Percentiles rank a stretch among this genome's conserved stretches.
These are phyloP conservation scores for Rhingia rostrata DNA, from an alignment of 2,888 invertebrate genomes.

Conservation along the genomic window DNA sequence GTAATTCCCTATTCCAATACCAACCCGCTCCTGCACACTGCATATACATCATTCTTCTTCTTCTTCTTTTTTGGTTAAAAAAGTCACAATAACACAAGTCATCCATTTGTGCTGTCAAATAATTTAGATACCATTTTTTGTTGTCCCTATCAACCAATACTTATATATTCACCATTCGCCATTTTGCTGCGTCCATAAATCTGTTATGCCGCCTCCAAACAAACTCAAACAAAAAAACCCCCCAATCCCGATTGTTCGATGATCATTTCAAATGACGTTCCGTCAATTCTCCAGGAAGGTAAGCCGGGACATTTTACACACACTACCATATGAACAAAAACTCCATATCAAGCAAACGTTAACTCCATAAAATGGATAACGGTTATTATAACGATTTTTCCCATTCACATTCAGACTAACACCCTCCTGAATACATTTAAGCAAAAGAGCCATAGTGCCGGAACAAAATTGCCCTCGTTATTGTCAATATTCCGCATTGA, in stretches of 20 bases:
- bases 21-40: too few species aligned
- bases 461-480: slow-evolving; percentile 35
- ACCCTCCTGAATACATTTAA: slow-evolving; percentile 42
- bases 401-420: slow-evolving; percentile 37
- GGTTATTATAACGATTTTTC: slow-evolving; percentile 59
- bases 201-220: slow-evolving; percentile 1
- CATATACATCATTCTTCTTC: not conserved
- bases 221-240: not conserved
- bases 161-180: slow-evolving; percentile 42
- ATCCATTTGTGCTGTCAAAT: slow-evolving; percentile 35
- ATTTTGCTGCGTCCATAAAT: slow-evolving; percentile 43
- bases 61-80: not conserved
- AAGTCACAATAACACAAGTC: slow-evolving; percentile 4
- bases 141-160: slow-evolving; percentile 26
- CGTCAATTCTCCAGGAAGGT: slow-evolving; percentile 41
- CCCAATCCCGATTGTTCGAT: slow-evolving; percentile 37
- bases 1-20: too few species aligned
- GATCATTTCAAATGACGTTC: slow-evolving; percentile 43
- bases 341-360: not conserved
- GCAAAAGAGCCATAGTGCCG: slow-evolving; percentile 32
- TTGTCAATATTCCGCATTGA: slow-evolving; percentile 50
- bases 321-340: not conserved
- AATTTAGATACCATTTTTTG: slow-evolving; percentile 13
- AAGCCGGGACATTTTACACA: slow-evolving; percentile 44
- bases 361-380: slow-evolving; percentile 66